Evolutionary conservation across 2,797 vertebrate species (phyloP).

Genomic region (Apodemus agrarius): DNA sequence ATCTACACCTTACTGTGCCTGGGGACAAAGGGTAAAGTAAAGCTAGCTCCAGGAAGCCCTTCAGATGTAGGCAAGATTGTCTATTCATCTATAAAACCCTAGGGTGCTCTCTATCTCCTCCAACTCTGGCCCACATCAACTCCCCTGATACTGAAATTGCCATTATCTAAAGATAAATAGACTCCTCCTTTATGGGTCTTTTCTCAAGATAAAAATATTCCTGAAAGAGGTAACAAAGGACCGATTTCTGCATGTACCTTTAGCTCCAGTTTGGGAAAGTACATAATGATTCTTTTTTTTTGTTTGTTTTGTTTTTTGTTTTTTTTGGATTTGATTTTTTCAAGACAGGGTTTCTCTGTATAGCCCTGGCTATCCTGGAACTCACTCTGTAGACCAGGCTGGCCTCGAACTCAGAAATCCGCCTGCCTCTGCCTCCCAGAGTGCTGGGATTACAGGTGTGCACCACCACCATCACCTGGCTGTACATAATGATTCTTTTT

Average conservation of each 20-base stretch:
- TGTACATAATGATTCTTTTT: no score
- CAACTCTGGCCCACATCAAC: background rate
- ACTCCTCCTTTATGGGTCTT: background rate
- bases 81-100: slow-evolving; percentile 27
- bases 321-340: no score
- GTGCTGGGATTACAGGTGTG: no score
- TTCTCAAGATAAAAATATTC: slow-evolving; percentile 12
- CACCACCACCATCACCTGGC: no score
- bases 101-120: background rate
- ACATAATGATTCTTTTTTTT: background rate
- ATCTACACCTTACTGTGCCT: background rate
- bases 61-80: background rate
- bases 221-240: slow-evolving; percentile 9
- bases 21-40: background rate
- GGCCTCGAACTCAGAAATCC: no score
- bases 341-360: no score
- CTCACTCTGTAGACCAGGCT: no score
- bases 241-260: background rate
- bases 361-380: no score
- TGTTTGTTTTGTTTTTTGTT: no score
- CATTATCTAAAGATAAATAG: background rate
- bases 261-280: background rate
- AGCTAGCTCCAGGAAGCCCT: background rate
- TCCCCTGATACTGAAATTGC: background rate
- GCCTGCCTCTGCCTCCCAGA: no score